Base-by-base conservation (phyloP, 2,888 invertebrate genomes). In the Trissoscelio sp. region DNA sequence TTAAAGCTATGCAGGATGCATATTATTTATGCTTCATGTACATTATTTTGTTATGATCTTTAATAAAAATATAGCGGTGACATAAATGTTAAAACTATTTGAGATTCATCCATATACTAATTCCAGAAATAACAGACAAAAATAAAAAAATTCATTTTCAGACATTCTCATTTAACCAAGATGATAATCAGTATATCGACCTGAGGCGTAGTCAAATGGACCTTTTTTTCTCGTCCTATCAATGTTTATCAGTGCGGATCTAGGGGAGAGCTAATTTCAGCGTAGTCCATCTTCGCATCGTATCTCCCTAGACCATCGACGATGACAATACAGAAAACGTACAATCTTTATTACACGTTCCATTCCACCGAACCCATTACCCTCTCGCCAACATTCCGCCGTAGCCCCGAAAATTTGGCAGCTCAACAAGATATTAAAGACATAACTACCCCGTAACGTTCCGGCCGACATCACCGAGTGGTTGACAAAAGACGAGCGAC, bases 341-440 rank as follows among this genome's bases (percentile, higher is more conserved):
- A 22, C 46, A 78, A 60, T 69, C 70, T 57, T 64, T 78, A 70
- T 78, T 55, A 78, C 57, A 28, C 69, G 78, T 78, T 62, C 64
- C 78, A 64, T 72, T 64, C 55, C 42, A 64, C 12, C 58, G 62
- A 64, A 14, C 34, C 62, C 53, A 42, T 78, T 70, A 70, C 57
- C n/a, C 31, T n/a, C 55, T 24, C 3, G 51, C 34, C 55, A 34
- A 12, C 57, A 55, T 62, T 55, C 69, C 66, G 60, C 11, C 44
- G 42, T 60, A 55, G 53, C 34, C 34, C 55, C 39, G n/a, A 9
- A 46, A 77, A 62, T 69, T 69, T 62, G 77, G 77, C 77, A 46
- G 55, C 18, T 14, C 44, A 51, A 77, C 78, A 64, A 62, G 69
- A 78, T 70, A 78, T 78, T 78, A 78, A 78, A 64, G 62, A 69